Conservation (phyloP, 2,797 vertebrate species). For the Fundulus diaphanus region DNA sequence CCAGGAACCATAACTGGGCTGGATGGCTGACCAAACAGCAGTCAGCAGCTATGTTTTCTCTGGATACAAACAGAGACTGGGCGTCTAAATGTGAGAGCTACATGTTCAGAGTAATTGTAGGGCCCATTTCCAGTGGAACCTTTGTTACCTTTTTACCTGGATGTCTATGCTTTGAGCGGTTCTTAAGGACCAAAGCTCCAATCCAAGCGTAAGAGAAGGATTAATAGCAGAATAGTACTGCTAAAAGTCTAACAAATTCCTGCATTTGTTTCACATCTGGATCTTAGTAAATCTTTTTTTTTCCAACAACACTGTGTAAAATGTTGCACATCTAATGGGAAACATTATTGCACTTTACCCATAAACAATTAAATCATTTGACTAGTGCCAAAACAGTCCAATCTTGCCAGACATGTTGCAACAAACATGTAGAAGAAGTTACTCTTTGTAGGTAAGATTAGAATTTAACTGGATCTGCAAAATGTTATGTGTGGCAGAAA, state of each 20-base stretch:
- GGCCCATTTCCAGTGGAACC: too few relatives aligned
- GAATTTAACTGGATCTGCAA: neutral
- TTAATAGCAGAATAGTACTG: too few relatives aligned
- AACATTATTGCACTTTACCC: too few relatives aligned
- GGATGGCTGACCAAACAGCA: conserved; percentile 21
- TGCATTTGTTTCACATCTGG: too few relatives aligned
- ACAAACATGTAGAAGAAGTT: neutral
- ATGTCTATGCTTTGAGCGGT: too few relatives aligned
- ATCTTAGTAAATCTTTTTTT: too few relatives aligned
- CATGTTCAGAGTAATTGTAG: neutral
- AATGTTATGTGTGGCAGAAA: neutral
- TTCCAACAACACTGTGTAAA: too few relatives aligned
- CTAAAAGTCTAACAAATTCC: too few relatives aligned
- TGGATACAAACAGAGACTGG: neutral
- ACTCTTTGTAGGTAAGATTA: too few relatives aligned
- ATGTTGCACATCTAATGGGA: too few relatives aligned
- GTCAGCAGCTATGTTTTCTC: conserved; percentile 18
- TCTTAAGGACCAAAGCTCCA: too few relatives aligned
- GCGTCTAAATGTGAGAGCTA: neutral
- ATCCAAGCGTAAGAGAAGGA: too few relatives aligned
- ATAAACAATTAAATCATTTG: neutral
- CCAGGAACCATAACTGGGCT: conserved; percentile 38
- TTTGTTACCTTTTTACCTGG: neutral
- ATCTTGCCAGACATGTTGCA: neutral
- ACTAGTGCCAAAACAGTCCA: neutral